Percentiles rank a stretch among this genome's conserved stretches.
Conservation (phyloP, 2,888 invertebrate genomes). For the Lithophane leautieri region DNA sequence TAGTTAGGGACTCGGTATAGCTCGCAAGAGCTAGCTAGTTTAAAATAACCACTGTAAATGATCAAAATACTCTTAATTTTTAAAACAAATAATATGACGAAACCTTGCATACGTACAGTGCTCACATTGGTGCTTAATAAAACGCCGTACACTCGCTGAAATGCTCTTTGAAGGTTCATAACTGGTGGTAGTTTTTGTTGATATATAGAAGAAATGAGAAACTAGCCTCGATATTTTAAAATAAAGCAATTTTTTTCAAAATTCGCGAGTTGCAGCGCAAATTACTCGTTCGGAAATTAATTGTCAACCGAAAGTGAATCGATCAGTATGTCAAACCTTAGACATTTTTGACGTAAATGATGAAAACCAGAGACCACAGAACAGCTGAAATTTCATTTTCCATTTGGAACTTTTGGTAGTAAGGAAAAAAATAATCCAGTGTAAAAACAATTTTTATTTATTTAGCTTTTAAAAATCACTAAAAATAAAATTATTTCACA, state of each 20-base stretch:
- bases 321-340: constrained; percentile 11
- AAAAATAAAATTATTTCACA: not conserved
- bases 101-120: constrained; percentile 69
- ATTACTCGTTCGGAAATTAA: constrained; percentile 49
- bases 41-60: constrained; percentile 1
- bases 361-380: not conserved
- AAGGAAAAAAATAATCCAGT: not conserved
- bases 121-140: constrained; percentile 70
- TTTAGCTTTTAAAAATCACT: not conserved
- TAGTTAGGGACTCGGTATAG: not conserved
- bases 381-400: not conserved
- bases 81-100: constrained; percentile 34
- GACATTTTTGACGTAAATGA: not conserved
- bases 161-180: constrained; percentile 77
- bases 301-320: constrained; percentile 15
- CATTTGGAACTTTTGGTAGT: not conserved
- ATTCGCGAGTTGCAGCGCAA: constrained; percentile 27
- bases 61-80: not conserved
- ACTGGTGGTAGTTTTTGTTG: not conserved
- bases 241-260: constrained; percentile 36
- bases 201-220: not conserved
- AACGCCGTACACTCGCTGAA: constrained; percentile 73
- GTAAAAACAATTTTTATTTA: too few species aligned
- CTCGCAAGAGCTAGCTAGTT: not conserved
- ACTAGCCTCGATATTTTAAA: constrained; percentile 20